Evolutionary conservation across 2,113 vertebrate genomes (phyloP), one percentile per base, ranked within the genome.

Genomic region (Gnathonemus longibarbis): DNA sequence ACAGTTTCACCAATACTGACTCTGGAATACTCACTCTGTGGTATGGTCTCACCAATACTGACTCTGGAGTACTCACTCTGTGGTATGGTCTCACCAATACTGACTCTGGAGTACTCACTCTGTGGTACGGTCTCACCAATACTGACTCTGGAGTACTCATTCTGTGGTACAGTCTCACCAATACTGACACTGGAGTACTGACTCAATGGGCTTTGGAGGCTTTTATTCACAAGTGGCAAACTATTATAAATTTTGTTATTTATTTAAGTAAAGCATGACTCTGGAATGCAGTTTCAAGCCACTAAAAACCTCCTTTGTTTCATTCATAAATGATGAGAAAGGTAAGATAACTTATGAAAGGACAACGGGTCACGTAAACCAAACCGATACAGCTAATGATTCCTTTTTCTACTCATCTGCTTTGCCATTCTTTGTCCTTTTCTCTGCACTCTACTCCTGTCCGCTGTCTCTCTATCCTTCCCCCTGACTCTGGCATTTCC

Each of bases 381-480:
- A 39, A 31, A 39, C 35, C 5, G 6, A 17, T 77, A 17, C 70
- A 77, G 31, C 31, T 39, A 1, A 39, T 77, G 35, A 39, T 35
- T 42, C 74, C 31, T 80, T 80, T 35, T 39, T 42, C 70, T 80
- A 21, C 35, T 19, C 17, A 42, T 19, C 74, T 17, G 13, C 35
- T 19, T 21, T 39, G 31, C 15, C 70, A 15, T 77, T 74, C 27
- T 39, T 39, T 39, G 74, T 31, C 35, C 21, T 46, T 84, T 21
- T 84, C 45, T 84, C 45, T 84, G 15, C 10, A 48, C 58, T 85
- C 27, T 91, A 46, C 91, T 21, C 35, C 8, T 84, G n/a, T 48
- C 90, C 10, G 11, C 31, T 42, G 5, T 8, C 49, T 84, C 86
- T 53, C 56, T 58, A 48, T 85, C 53, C 31, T 58, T 48, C 56